Evolutionary conservation across 2,797 vertebrate genomes (phyloP), one percentile per base, ranked within the genome.

Genomic region (Sandelia bainsii): DNA sequence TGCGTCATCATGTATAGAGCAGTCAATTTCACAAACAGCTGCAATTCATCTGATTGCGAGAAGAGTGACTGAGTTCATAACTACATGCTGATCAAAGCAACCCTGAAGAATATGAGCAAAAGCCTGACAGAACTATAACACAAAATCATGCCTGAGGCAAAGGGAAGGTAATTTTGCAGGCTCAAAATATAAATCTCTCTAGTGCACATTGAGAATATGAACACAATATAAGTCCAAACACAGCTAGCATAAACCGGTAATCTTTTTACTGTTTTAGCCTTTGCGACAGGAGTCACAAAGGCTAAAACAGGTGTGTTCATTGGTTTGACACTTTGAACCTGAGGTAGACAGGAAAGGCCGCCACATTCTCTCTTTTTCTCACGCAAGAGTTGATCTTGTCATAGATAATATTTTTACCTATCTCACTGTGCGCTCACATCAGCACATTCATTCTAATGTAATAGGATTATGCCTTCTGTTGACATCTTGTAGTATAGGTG

Each of bases 401-500:
- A 40, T 58, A 51, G 73, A 75, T 83, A 77, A 87, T 83, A 75
- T 82, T 83, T 86, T 69, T 77, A 67, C 61, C 71, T 16, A 62
- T 72, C 80, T 71, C 3, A 4, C 80, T 48, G 68, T 42, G 74
- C 22, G 62, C 73, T 82, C 84, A 69, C 67, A 54, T 87, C 62
- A 67, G 66, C 61, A 46, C 59, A 50, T 78, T 81, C 78, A 86
- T 73, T 81, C 69, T 86, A 83, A 87, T 85, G 68, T 62, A 68
- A 87, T 67, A 62, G 70, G 79, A 88, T 81, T 87, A 83, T 71
- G 70, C 85, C 78, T 54, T 51, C 69, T 25, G 10, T 82, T 79
- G 72, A 83, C 74, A 81, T 87, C 75, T 82, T 87, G 88, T 78
- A 59, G 72, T 84, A 71, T 76, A 87, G 78, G 78, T 89, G 84